Evolutionary conservation across 2,113 vertebrate genomes (phyloP), one percentile per base, ranked within the genome.

Genomic region (Plotosus lineatus): DNA sequence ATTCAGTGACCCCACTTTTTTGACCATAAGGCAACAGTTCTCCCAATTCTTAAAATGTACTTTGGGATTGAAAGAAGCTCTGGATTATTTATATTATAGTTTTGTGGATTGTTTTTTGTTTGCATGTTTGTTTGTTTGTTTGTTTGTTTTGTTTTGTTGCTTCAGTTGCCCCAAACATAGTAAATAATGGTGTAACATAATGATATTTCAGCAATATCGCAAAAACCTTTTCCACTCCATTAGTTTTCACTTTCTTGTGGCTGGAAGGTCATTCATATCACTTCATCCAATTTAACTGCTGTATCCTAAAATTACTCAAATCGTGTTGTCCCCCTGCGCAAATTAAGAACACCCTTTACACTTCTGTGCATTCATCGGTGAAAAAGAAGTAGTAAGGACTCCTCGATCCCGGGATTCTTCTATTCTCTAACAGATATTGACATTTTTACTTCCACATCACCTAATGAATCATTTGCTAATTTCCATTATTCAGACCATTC

Each of bases 381-480:
- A 50, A 46, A 86, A 86, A 0, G 8, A 51, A 23, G 85, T 85
- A 65, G 6, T 14, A 90, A 82, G 65, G 87, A 90, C 84, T 87
- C 91, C 90, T 90, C 91, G 0, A 90, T 91, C 90, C 90, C 91
- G 0, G 91, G 90, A 0, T 89, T 85, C 23, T 69, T 23, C 90
- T 90, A 92, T 8, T 85, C 83, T 28, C 33, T 73, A 26, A 82
- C 75, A 0, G 77, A 78, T 51, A 75, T 85, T 12, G 83, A 36
- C 0, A 56, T 10, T 19, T 23, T 79, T 3, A 75, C 46, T n/a
- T 60, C 85, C 72, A 86, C 87, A 51, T 72, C 17, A 21, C 21
- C 71, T 33, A 17, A 51, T 4, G 74, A 61, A 8, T 28, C 11
- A 8, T 76, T 33, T 11, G 86, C 44, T 50, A 88, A 83, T 78